Conservation (phyloP, 2,113 vertebrate species). For the Pipa parva region DNA sequence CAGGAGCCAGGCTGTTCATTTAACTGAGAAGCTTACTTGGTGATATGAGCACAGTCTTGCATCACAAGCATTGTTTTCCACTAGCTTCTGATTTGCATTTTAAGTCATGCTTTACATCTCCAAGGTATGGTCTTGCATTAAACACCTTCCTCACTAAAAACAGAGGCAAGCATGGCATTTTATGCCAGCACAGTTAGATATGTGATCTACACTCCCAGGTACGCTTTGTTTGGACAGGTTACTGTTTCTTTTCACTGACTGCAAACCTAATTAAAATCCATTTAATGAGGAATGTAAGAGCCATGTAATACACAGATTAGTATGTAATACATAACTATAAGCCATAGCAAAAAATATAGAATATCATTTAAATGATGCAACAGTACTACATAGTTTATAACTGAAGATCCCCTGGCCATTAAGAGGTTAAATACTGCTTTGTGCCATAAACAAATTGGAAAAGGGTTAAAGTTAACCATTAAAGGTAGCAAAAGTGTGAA, state of each 20-base stretch:
- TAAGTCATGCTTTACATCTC: conserved; percentile 8
- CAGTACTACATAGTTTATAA: too few relatives aligned
- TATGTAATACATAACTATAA: too few relatives aligned
- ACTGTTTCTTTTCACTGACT: too few relatives aligned
- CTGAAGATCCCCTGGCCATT: not conserved
- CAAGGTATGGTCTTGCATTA: conserved; percentile 30
- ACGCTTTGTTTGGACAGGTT: too few relatives aligned
- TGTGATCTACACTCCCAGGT: too few relatives aligned
- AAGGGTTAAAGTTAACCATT: conserved; percentile 13
- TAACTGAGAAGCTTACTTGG: conserved; percentile 4
- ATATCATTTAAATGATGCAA: too few relatives aligned
- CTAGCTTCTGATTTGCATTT: conserved; percentile 7
- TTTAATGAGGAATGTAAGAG: too few relatives aligned
- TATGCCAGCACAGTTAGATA: too few relatives aligned
- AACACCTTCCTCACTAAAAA: conserved; percentile 5
- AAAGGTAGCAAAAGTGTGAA: conserved; percentile 20
- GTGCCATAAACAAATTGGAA: not conserved
- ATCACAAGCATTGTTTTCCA: conserved; percentile 17
- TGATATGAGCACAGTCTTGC: conserved; percentile 11
- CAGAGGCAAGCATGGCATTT: too few relatives aligned
- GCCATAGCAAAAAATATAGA: too few relatives aligned
- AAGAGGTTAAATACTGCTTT: not conserved
- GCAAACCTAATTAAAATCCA: too few relatives aligned
- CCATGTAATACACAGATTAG: too few relatives aligned
- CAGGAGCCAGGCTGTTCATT: not conserved